These are phyloP conservation scores for Tipula lateralis DNA, from an alignment of 2,888 invertebrate species.

Conservation along the genomic window DNA sequence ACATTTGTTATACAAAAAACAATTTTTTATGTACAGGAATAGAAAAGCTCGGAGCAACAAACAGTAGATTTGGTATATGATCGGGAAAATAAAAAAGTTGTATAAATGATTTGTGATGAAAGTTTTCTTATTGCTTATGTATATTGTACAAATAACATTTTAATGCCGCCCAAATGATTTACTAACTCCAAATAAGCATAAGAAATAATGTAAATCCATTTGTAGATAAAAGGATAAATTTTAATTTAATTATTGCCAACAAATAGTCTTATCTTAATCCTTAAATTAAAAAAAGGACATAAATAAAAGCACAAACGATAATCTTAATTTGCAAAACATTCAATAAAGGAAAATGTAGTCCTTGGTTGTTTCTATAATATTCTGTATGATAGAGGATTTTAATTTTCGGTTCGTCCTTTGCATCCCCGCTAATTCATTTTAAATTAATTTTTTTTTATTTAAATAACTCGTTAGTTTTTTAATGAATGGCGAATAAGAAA, in stretches of 20 bases:
- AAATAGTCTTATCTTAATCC: neutral
- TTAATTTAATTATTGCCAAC: conserved; percentile 19
- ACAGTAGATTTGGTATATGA: neutral
- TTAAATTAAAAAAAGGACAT: neutral
- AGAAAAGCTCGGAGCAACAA: no score
- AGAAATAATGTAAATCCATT: neutral
- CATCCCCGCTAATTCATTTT: no score
- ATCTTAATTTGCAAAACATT: neutral
- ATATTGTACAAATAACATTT: neutral
- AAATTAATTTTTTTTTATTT: neutral
- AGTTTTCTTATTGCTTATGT: neutral
- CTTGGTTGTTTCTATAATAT: neutral
- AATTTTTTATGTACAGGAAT: neutral
- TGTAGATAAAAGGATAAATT: neutral
- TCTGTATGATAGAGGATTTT: neutral
- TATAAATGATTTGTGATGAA: neutral
- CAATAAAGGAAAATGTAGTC: neutral
- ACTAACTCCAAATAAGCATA: neutral
- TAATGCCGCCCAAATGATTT: neutral
- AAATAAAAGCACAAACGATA: neutral
- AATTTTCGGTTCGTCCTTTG: no score
- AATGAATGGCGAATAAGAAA: neutral
- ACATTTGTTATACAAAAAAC: neutral
- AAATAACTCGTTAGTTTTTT: neutral
- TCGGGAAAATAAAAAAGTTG: neutral